Evolutionary conservation across 37 sponge, comb jelly and placozoan genomes (phyloP).

Genomic region (Hexactinellida sp.): DNA sequence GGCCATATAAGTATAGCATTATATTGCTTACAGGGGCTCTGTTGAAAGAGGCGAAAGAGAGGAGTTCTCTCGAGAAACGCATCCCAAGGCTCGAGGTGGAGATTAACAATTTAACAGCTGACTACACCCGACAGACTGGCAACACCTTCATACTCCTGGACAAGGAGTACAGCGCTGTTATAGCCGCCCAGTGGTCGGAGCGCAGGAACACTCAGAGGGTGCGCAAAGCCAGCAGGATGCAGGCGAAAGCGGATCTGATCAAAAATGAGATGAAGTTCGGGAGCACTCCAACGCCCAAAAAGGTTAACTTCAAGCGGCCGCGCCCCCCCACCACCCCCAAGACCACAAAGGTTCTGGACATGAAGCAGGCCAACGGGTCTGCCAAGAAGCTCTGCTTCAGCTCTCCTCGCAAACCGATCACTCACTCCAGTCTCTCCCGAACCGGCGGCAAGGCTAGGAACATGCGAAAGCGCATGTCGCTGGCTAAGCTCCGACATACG

Average conservation of each 20-base stretch:
- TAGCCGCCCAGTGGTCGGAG: not conserved
- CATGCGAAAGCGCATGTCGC: not conserved
- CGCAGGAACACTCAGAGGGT: not conserved
- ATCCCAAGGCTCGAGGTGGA: not conserved
- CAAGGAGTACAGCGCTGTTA: not conserved
- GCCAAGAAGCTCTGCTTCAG: not conserved
- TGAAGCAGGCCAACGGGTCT: not conserved
- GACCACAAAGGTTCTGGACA: not conserved
- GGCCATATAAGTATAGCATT: too few species aligned
- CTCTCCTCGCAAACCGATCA: conserved; percentile 15
- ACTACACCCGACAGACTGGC: not conserved
- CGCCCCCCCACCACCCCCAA: not conserved
- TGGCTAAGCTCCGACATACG: not conserved
- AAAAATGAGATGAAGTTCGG: not conserved
- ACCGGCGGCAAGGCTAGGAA: not conserved
- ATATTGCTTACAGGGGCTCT: not conserved
- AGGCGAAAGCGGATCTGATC: not conserved
- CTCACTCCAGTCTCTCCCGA: not conserved
- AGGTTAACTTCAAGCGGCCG: not conserved
- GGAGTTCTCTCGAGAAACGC: conserved; percentile 1
- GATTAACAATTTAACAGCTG: not conserved
- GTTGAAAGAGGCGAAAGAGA: conserved; percentile 2
- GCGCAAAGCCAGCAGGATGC: not conserved
- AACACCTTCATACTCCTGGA: not conserved
- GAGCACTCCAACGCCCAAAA: not conserved